Conservation (phyloP, 2,888 invertebrate species). For the Amiota communis region DNA sequence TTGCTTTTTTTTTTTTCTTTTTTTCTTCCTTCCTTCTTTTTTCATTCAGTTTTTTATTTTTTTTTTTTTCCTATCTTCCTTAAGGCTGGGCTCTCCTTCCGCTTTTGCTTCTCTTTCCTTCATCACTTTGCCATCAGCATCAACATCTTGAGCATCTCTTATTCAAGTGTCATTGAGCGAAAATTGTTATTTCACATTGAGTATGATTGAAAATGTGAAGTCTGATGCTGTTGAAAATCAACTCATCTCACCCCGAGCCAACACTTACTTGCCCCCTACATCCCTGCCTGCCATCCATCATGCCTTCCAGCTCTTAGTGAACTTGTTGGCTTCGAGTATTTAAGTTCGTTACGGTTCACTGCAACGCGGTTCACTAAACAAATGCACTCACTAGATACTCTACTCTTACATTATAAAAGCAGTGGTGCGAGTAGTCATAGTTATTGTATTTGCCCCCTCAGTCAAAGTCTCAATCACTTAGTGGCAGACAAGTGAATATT, state of each 20-base stretch:
- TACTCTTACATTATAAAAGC: too few relatives aligned
- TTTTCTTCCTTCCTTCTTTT: slow-evolving; percentile 20
- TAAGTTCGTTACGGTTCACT: slow-evolving; percentile 4
- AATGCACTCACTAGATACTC: background rate
- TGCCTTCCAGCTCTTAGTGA: slow-evolving; percentile 7
- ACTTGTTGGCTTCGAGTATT: slow-evolving; percentile 13
- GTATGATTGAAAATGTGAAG: slow-evolving; percentile 66
- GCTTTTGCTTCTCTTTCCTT: background rate
- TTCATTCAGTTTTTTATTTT: background rate
- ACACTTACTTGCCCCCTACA: slow-evolving; percentile 28
- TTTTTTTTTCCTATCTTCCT: background rate
- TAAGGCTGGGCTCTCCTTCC: background rate
- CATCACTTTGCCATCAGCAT: background rate
- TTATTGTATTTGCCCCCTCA: slow-evolving; percentile 25
- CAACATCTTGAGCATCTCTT: slow-evolving; percentile 50
- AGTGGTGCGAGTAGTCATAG: too few relatives aligned
- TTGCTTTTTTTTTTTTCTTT: background rate
- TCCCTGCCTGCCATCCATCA: slow-evolving; percentile 18
- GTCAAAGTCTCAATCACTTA: slow-evolving; percentile 33
- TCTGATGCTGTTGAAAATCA: slow-evolving; percentile 25
- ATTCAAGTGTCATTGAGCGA: slow-evolving; percentile 68
- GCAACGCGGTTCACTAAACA: background rate
- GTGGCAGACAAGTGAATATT: too few relatives aligned
- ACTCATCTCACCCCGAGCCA: slow-evolving; percentile 34
- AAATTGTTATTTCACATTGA: slow-evolving; percentile 70